Conservation (phyloP, 2,888 invertebrate species). For the Xanthorhoe spadicearia region DNA sequence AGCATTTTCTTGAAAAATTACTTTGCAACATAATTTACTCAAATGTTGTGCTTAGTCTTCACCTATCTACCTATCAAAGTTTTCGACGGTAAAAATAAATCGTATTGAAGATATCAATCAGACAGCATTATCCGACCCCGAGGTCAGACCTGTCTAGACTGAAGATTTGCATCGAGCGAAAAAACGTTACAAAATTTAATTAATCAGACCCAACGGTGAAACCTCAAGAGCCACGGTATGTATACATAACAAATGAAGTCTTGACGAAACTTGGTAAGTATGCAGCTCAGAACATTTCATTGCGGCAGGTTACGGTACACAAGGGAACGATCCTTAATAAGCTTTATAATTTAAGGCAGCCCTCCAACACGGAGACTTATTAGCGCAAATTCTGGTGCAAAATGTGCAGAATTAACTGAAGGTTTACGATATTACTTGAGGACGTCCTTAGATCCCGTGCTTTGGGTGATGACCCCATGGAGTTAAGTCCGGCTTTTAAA, state of each 20-base stretch:
- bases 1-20: neutral
- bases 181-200: slow-evolving; percentile 57
- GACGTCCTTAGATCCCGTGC: slow-evolving; percentile 30
- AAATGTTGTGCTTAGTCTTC: too few relatives aligned
- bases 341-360: slow-evolving; percentile 80
- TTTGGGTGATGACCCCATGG: slow-evolving; percentile 28
- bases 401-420: slow-evolving; percentile 60
- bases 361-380: slow-evolving; percentile 66
- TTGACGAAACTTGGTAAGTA: slow-evolving; percentile 55
- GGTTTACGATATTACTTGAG: slow-evolving; percentile 50
- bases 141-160: slow-evolving; percentile 20
- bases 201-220: slow-evolving; percentile 55
- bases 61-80: neutral
- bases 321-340: slow-evolving; percentile 79
- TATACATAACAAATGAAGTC: slow-evolving; percentile 60
- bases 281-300: slow-evolving; percentile 63
- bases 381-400: slow-evolving; percentile 57
- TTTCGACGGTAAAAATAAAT: neutral
- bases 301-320: slow-evolving; percentile 73
- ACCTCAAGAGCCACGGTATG: slow-evolving; percentile 42
- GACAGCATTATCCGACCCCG: neutral
- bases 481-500: slow-evolving; percentile 31
- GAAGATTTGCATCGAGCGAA: slow-evolving; percentile 33
- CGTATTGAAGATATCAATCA: neutral
- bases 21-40: too few relatives aligned